Conservation (phyloP, 2,113 vertebrate species). For the Carassius carassius region DNA sequence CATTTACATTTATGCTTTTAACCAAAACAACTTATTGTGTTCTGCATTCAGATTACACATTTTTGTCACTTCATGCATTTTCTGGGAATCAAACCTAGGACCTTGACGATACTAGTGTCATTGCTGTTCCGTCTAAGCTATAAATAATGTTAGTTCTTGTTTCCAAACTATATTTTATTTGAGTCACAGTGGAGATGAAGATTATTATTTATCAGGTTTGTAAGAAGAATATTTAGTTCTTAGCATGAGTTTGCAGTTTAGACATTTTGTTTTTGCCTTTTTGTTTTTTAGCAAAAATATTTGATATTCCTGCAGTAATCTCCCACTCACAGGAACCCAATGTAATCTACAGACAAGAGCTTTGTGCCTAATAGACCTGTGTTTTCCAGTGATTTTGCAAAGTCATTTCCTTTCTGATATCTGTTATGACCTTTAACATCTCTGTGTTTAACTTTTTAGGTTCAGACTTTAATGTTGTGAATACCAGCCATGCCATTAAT, state of each 20-base stretch:
- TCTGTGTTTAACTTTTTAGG: background rate
- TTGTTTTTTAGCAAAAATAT: background rate
- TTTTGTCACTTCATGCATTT: too few relatives aligned
- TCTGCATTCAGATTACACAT: too few relatives aligned
- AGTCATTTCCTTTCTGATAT: conserved; percentile 5
- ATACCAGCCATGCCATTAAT: conserved; percentile 21
- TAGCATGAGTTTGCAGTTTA: too few relatives aligned
- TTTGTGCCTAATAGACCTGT: background rate
- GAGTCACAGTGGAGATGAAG: too few relatives aligned
- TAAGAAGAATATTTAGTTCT: too few relatives aligned
- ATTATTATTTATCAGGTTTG: too few relatives aligned
- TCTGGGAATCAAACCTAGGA: too few relatives aligned
- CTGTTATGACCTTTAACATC: conserved; percentile 26
- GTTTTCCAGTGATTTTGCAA: conserved; percentile 16
- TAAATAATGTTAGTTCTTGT: too few relatives aligned
- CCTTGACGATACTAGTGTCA: too few relatives aligned
- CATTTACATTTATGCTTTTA: background rate
- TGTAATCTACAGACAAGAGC: conserved; percentile 8
- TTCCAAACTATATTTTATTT: too few relatives aligned
- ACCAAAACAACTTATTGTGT: too few relatives aligned
- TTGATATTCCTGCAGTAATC: conserved; percentile 8
- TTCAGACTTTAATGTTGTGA: conserved; percentile 19
- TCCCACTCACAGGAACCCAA: background rate
- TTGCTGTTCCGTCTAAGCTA: too few relatives aligned
- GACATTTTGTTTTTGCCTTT: background rate